Base-by-base conservation (phyloP, 1,140 invertebrate genomes). In the Monochamus saltuarius region DNA sequence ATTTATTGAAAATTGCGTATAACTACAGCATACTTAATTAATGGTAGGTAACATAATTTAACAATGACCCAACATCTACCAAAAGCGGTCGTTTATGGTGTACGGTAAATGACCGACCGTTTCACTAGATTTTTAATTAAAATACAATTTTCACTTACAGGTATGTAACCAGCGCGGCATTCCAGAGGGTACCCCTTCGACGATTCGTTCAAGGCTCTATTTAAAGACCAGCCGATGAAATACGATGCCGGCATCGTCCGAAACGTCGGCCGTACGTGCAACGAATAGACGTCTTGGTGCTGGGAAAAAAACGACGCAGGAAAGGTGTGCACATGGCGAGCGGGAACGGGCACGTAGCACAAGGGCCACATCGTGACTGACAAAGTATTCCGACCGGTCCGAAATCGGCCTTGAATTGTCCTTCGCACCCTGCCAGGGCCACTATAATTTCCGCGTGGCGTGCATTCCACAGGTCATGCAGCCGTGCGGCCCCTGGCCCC, bases 391-490 rank as follows among this genome's bases (percentile, higher is more conserved):
- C 43, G 59, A 47, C 43, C 19, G 55, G 39, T 29, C 34, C 42
- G 19, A 8, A 19, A 17, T 69, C 76, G 75, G 75, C 73, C 68
- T 78, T 75, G 70, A 69, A 67, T 70, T 69, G 68, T 79, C 79
- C 75, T 78, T 77, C 72, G 80, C 75, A 71, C 72, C 73, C 78
- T 65, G 62, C 66, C 65, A 75, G 73, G 77, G 73, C 77, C 74
- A 79, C 80, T 79, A 80, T 79, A 81, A 81, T 81, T 80, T 79
- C 78, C 75, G 74, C 80, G 76, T 81, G 77, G 74, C 80, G 76
- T 53, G 51, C 72, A 80, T 78, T 80, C 80, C 69, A 64, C 46
- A 64, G 64, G 67, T 65, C 64, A 62, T 60, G 56, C 70, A 57
- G 65, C 22, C 22, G 22, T 29, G 22, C 22, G 51, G 38, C 29